Evolutionary conservation across 1,140 invertebrate species (phyloP).

Genomic region (Campoletis sonorensis): DNA sequence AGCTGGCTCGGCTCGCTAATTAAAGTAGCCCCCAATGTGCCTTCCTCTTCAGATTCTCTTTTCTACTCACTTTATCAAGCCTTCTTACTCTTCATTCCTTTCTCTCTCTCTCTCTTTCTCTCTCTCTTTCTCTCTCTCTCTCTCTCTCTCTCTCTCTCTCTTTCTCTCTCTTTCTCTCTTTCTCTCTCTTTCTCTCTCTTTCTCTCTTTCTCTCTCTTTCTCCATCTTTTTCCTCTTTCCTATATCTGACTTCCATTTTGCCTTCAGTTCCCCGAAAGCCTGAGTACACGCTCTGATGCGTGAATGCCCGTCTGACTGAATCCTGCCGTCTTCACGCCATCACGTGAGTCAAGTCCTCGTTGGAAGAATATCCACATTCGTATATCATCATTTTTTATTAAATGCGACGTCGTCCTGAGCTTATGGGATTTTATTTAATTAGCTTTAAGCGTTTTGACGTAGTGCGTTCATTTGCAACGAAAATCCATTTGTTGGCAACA

Average conservation of each 20-base stretch:
- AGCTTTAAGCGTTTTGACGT: neutral
- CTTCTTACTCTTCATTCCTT: slow-evolving; percentile 28
- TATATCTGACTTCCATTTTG: neutral
- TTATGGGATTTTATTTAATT: slow-evolving; percentile 8
- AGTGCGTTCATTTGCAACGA: neutral
- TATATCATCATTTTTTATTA: slow-evolving; percentile 18
- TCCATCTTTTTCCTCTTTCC: slow-evolving; percentile 35
- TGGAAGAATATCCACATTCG: slow-evolving; percentile 29
- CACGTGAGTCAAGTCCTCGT: slow-evolving; percentile 33
- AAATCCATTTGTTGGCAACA: no score
- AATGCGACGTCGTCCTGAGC: neutral
- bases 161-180: neutral
- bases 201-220: slow-evolving; percentile 8
- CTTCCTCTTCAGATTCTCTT: neutral
- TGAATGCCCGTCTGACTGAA: neutral
- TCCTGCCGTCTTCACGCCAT: neutral
- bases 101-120: slow-evolving; percentile 17
- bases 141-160: slow-evolving; percentile 40
- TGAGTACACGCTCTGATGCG: slow-evolving; percentile 29
- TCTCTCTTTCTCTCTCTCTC: slow-evolving; percentile 28
- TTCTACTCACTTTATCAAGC: slow-evolving; percentile 23
- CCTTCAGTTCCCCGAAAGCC: slow-evolving; percentile 44
- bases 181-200: slow-evolving; percentile 40
- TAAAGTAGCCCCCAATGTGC: slow-evolving; percentile 53
- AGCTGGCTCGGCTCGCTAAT: slow-evolving; percentile 49